Conservation (phyloP, 1,140 invertebrate genomes). For the Zeugodacus cucurbitae region DNA sequence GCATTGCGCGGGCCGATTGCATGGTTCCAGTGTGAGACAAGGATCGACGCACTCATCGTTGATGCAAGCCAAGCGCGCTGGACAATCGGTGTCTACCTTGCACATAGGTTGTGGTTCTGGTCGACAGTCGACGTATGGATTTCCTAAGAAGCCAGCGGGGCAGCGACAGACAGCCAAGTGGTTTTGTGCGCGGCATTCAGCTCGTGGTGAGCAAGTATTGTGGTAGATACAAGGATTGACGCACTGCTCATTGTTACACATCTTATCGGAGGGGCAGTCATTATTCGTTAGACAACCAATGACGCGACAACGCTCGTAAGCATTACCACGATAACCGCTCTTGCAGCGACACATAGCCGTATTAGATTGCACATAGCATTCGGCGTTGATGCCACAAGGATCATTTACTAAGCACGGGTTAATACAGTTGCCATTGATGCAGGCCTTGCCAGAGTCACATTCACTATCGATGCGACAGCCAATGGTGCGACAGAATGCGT, state of each 20-base stretch:
- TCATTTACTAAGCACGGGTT: slow-evolving; percentile 83
- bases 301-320: slow-evolving; percentile 78
- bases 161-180: slow-evolving; percentile 88
- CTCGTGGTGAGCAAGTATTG: slow-evolving; percentile 80
- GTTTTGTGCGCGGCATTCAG: slow-evolving; percentile 83
- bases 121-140: slow-evolving; percentile 83
- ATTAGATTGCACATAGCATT: slow-evolving; percentile 83
- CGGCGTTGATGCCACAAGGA: slow-evolving; percentile 85
- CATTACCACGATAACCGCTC: slow-evolving; percentile 84
- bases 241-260: slow-evolving; percentile 85
- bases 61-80: slow-evolving; percentile 81
- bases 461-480: slow-evolving; percentile 84
- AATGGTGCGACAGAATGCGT: slow-evolving; percentile 79
- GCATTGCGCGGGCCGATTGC: slow-evolving; percentile 81
- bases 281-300: slow-evolving; percentile 90
- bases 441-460: slow-evolving; percentile 82
- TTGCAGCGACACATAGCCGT: slow-evolving; percentile 82
- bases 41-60: slow-evolving; percentile 85
- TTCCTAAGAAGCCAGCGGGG: slow-evolving; percentile 76
- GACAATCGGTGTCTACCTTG: slow-evolving; percentile 83
- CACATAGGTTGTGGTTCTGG: slow-evolving; percentile 80
- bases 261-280: slow-evolving; percentile 85
- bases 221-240: slow-evolving; percentile 82
- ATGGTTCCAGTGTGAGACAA: slow-evolving; percentile 81
- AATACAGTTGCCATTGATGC: slow-evolving; percentile 85